Evolutionary conservation across 1,140 invertebrate species (phyloP), one percentile per base, ranked within the genome.

Genomic region (Pseudomyrmex cubaensis): DNA sequence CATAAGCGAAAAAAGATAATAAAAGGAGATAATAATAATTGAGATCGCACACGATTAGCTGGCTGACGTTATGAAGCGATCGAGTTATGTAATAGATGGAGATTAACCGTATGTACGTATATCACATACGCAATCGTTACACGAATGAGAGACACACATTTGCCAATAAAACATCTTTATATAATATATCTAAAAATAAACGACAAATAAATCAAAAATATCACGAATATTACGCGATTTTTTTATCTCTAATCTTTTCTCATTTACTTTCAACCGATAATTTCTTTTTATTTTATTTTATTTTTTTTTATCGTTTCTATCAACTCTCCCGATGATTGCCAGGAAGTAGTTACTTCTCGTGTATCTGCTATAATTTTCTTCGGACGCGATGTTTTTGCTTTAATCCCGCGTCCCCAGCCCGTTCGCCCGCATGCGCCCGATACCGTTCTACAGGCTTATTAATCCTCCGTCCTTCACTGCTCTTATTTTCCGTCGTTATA

Each of bases 391-490:
- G 15, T 35, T 52, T 52, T 64, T 10, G 0, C 63, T 77, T 17
- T 22, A 46, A 69, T 56, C 63, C 61, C 63, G 54, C 13, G 17
- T 78, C 63, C 35, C 25, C 15, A 2, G 7, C 48, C 17, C 12
- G 3, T 20, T 56, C 48, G 46, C 13, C 56, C 72, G 17, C n/a
- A 22, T 20, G 59, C n/a, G 56, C n/a, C 25, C 52, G 52, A 62
- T 52, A 46, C 20, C 64, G 35, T 78, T 70, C 15, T 66, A 57
- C 20, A 44, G 25, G 20, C 54, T 78, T 70, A 70, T 78, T 78
- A 78, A 78, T 70, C 20, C 54, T 35, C 35, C n/a, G 4, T 80
- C 46, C 20, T 57, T n/a, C 52, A 15, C 8, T 20, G 35, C 35
- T 59, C 56, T 70, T 54, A 46, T 78, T 72, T 72, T 17, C 22